Evolutionary conservation across 2,888 invertebrate genomes (phyloP), one percentile per base, ranked within the genome.

Genomic region (Apodemia zela): DNA sequence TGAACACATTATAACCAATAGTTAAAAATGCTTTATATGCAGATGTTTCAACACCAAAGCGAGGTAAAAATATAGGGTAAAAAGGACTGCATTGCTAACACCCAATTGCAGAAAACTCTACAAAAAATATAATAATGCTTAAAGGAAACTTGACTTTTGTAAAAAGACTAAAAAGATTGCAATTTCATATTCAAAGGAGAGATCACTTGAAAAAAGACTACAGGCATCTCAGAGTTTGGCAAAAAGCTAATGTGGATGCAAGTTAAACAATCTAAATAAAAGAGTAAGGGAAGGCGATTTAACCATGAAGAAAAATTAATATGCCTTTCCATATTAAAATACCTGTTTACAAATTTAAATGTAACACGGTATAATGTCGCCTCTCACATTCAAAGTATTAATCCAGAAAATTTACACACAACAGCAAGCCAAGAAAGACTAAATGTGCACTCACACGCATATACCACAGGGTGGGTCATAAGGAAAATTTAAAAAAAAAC

Each of bases 191-290:
- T 42, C 38, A 8, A 63, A 61, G 54, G 51, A 64, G 13, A 60
- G 29, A n/a, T 59, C 59, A 21, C 64, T 64, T 11, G 66, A 66
- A 54, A 62, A 64, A 51, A 11, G 17, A 61, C 57, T 42, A 25
- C 45, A 47, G 47, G 60, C 5, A 64, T 66, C 60, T 60, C 60
- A 17, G 62, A 62, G 38, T 29, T 60, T 17, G 62, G 62, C 13
- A 62, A 62, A 60, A 66, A 62, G 33, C 21, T 66, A 17, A n/a
- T 65, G 61, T 61, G 61, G 63, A 63, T 63, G 59, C 63, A 63
- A 63, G 18, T 47, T 18, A 62, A 58, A 25, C 42, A 42, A 29
- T 38, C 38, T 4, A 21, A 33, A 8, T 58, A 58, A 45, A 57
- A 62, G 5, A 7, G 13, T 7, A 62, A 62, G 7, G 62, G 13